phyloP scores from a whole-genome alignment of 1,140 invertebrate species.

The Penaeus japonicus region DNA sequence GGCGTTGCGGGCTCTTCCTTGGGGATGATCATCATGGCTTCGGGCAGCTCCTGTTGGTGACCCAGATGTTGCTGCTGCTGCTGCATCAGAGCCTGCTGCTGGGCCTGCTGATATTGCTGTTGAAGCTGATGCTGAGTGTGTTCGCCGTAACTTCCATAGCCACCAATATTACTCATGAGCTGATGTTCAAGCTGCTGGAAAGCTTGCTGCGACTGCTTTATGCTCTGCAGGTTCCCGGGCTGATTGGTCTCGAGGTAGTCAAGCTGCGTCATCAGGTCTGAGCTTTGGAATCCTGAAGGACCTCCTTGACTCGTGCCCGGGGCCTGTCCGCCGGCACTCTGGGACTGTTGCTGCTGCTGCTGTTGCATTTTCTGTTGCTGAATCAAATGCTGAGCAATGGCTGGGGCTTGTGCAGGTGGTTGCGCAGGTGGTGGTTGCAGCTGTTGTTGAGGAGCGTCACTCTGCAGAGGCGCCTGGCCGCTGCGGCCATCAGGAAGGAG shows the following conservation, averaged over 20 bases:
- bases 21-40: background rate
- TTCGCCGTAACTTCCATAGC: background rate
- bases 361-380: background rate
- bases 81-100: background rate
- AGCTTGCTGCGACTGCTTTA: background rate
- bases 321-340: background rate
- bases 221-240: background rate
- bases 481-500: slow-evolving; percentile 19
- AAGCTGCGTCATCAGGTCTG: slow-evolving; percentile 22
- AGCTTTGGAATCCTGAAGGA: background rate
- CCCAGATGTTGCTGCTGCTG: slow-evolving; percentile 7
- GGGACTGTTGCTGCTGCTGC: background rate
- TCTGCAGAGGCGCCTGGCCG: background rate
- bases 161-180: background rate
- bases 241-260: background rate
- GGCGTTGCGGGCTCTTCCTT: slow-evolving; percentile 21
- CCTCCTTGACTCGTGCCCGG: background rate
- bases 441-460: background rate
- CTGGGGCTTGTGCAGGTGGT: background rate
- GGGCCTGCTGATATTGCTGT: background rate
- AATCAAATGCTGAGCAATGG: background rate
- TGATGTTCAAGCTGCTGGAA: slow-evolving; percentile 29
- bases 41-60: background rate
- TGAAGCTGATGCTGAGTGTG: background rate
- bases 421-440: background rate